Evolutionary conservation across 2,113 vertebrate genomes (phyloP), one percentile per base, ranked within the genome.

Genomic region (Pseudopipra pipra): DNA sequence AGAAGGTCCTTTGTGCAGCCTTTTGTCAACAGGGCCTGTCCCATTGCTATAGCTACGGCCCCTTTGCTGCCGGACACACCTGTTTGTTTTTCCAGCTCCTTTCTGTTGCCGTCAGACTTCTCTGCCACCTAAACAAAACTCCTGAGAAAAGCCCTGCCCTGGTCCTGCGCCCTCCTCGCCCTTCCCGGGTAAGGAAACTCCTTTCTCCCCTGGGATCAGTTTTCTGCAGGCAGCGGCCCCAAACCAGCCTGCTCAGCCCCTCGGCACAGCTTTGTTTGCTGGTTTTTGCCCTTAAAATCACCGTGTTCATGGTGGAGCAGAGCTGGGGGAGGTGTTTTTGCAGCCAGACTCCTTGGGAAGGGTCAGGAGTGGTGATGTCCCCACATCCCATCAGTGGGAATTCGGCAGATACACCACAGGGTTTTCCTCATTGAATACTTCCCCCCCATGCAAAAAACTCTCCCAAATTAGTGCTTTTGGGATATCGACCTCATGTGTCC

Each of bases 61-160:
- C 71, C 66, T 95, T 67, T 35, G 89, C 91, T 46, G 87, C 87
- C 9, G 37, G 94, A 79, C 94, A 91, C 95, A 94, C 94, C 95
- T 97, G 93, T 97, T 97, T 97, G 95, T 96, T 97, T 97, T 97
- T 96, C 96, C 96, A 97, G 89, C 87, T 95, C 93, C 81, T 87
- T 97, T 95, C 80, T 89, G 41, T 68, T 47, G 91, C 70, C 4
- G 0, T 85, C 89, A 25, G 81, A 85, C 87, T 95, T 95, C 84
- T 87, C 62, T 68, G 70, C 74, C 77, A 78, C 89, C 87, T 49
- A n/a, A 84, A 93, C 28, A 83, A 93, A 95, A 96, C 33, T 5
- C 5, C 68, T 4, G 80, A 85, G 87, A 37, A 67, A 65, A 91
- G 66, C 77, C 61, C 87, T 77, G 91, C 80, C 77, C 86, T 49